These are phyloP conservation scores for Lepeophtheirus nordmannii DNA, from an alignment of 2,888 invertebrate species.

Conservation along the genomic window DNA sequence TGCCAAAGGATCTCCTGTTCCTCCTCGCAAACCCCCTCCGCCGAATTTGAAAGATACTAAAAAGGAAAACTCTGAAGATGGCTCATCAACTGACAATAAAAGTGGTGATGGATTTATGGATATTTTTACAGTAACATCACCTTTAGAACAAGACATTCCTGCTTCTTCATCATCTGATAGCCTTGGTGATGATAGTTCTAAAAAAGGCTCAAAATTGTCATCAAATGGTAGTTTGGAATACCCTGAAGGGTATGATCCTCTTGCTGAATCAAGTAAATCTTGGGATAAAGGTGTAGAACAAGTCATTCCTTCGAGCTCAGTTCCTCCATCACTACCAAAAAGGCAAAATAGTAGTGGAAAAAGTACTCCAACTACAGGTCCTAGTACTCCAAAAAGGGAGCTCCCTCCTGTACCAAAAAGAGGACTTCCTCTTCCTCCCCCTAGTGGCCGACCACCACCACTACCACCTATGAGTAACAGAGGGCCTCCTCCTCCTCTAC, in stretches of 20 bases:
- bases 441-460: not conserved
- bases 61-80: constrained; percentile 28
- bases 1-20: constrained; percentile 28
- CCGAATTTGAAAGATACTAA: constrained; percentile 8
- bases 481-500: no score
- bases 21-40: constrained; percentile 16
- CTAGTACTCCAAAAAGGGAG: constrained; percentile 6
- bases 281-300: not conserved
- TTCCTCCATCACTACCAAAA: constrained; percentile 16
- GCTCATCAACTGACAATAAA: constrained; percentile 29
- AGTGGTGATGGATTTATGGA: constrained; percentile 34
- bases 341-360: not conserved
- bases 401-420: not conserved
- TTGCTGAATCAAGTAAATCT: constrained; percentile 5
- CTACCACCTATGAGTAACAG: not conserved
- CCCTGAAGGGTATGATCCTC: not conserved
- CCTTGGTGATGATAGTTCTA: constrained; percentile 27
- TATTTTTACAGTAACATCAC: constrained; percentile 34
- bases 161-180: constrained; percentile 33
- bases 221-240: constrained; percentile 11
- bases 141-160: constrained; percentile 34
- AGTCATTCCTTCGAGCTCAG: constrained; percentile 37
- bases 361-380: not conserved
- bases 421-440: not conserved
- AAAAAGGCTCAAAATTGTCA: not conserved